A percentile compares a stretch with the other conserved stretches of the same genome.
These are phyloP conservation scores for Carassius auratus DNA, from an alignment of 2,113 vertebrate species.

Conservation along the genomic window DNA sequence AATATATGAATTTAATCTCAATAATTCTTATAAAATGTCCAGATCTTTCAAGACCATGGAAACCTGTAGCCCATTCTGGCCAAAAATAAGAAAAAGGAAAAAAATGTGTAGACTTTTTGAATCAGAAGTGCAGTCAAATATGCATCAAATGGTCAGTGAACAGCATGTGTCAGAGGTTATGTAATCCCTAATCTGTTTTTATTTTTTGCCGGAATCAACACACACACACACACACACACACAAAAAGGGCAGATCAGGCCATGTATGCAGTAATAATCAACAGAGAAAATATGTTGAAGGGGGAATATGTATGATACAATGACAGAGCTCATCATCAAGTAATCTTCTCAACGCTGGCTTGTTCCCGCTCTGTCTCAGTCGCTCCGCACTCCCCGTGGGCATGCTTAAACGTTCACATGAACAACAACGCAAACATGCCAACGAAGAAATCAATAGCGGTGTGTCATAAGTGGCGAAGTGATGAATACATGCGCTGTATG, in stretches of 20 bases:
- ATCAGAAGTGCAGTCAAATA: background rate
- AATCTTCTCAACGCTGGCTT: too few relatives aligned
- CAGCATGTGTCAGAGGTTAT: background rate
- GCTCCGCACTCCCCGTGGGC: too few relatives aligned
- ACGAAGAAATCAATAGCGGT: slow-evolving; percentile 36
- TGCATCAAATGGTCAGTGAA: background rate
- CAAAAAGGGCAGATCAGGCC: background rate
- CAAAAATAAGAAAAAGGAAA: background rate
- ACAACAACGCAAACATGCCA: background rate
- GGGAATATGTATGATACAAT: too few relatives aligned
- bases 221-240: slow-evolving; percentile 20
- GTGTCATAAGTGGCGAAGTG: background rate
- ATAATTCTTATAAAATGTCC: background rate
- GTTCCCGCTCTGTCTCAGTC: too few relatives aligned
- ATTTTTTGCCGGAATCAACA: background rate
- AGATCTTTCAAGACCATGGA: background rate
- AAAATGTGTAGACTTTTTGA: too few relatives aligned
- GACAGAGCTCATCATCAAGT: too few relatives aligned
- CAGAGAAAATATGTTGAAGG: too few relatives aligned
- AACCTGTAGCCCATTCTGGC: background rate
- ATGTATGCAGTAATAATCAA: too few relatives aligned
- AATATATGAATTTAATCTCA: too few relatives aligned
- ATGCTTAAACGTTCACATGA: background rate
- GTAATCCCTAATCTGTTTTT: slow-evolving; percentile 1
- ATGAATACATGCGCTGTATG: background rate